Conservation (phyloP, 2,888 invertebrate species). For the Calameuta pallipes region DNA sequence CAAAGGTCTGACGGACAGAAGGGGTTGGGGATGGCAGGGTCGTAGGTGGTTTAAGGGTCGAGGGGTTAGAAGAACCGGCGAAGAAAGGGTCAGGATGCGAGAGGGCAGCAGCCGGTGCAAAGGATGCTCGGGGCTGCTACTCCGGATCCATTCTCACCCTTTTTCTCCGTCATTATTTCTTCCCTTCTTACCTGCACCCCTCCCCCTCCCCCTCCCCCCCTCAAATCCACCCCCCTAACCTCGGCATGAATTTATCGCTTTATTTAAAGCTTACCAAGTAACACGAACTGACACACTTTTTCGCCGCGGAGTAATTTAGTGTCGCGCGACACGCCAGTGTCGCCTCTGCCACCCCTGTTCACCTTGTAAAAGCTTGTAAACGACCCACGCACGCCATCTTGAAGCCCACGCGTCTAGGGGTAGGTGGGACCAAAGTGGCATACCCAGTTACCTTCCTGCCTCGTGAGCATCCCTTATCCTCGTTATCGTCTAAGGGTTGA, state of each 20-base stretch:
- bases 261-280: slow-evolving; percentile 44
- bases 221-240: neutral
- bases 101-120: slow-evolving; percentile 20
- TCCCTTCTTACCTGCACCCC: neutral
- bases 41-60: slow-evolving; percentile 4
- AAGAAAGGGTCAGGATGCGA: slow-evolving; percentile 14
- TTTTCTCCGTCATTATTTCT: slow-evolving; percentile 12
- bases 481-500: neutral
- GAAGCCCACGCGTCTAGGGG: neutral
- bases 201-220: too few relatives aligned
- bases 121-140: slow-evolving; percentile 6
- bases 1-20: slow-evolving; percentile 7
- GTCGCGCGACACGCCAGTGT: slow-evolving; percentile 33
- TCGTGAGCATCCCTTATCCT: neutral
- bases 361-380: neutral
- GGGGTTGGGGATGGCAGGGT: slow-evolving; percentile 12
- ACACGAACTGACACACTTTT: slow-evolving; percentile 31
- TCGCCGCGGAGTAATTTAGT: slow-evolving; percentile 41
- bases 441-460: neutral
- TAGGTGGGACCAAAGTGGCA: neutral
- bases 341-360: neutral
- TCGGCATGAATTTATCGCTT: slow-evolving; percentile 47
- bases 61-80: slow-evolving; percentile 10
- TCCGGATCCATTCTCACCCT: neutral
- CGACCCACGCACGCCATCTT: neutral